Evolutionary conservation across 1,140 invertebrate species (phyloP).

Genomic region (Cotesia chilonis): DNA sequence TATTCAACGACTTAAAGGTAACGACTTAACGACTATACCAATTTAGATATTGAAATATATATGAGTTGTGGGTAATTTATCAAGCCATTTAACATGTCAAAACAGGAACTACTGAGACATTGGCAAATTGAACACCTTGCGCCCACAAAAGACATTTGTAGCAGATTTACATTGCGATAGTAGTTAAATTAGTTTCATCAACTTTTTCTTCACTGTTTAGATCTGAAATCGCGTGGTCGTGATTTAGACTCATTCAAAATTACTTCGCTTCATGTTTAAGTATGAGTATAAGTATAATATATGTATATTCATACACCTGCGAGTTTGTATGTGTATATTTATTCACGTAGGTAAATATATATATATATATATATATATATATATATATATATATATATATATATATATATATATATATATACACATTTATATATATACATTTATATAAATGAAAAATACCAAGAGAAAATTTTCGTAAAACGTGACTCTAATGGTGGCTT

Average conservation of each 20-base stretch:
- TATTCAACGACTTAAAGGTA: no score
- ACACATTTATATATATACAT: constrained; percentile 17
- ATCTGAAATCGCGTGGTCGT: constrained; percentile 42
- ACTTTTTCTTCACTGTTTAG: constrained; percentile 35
- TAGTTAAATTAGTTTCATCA: constrained; percentile 49
- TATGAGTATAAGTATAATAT: not conserved
- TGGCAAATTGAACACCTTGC: constrained; percentile 41
- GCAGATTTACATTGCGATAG: constrained; percentile 45
- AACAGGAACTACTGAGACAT: constrained; percentile 21
- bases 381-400: constrained; percentile 23
- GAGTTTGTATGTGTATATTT: constrained; percentile 13
- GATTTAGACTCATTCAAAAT: constrained; percentile 44
- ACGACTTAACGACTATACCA: constrained; percentile 11
- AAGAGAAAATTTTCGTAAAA: constrained; percentile 28
- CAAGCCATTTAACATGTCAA: constrained; percentile 13
- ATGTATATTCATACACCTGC: constrained; percentile 12
- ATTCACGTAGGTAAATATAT: constrained; percentile 2
- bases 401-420: constrained; percentile 17
- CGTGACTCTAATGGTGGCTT: constrained; percentile 35
- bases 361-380: constrained; percentile 2
- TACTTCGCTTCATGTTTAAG: constrained; percentile 34
- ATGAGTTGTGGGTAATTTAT: not conserved
- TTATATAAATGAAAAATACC: constrained; percentile 3
- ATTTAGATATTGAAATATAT: constrained; percentile 21
- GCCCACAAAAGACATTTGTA: constrained; percentile 44